Evolutionary conservation across 2,113 vertebrate genomes (phyloP).

Genomic region (Phainopepla nitens): DNA sequence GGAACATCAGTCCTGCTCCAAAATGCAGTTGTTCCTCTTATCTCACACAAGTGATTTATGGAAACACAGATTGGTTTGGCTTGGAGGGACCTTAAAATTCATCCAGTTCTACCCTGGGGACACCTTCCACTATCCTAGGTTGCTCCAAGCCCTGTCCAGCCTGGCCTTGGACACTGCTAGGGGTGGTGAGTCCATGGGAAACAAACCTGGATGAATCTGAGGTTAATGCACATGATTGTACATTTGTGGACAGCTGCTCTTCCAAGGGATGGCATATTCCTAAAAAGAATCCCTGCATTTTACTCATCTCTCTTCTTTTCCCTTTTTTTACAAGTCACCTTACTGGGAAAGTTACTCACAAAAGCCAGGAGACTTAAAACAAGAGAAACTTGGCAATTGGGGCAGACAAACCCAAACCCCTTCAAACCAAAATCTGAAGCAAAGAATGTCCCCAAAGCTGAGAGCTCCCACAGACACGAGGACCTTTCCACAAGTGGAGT

Average conservation of each 20-base stretch:
- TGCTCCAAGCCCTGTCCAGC: background rate
- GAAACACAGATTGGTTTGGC: background rate
- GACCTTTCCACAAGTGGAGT: background rate
- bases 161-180: too few species aligned
- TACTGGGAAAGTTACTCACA: background rate
- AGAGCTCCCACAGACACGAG: background rate
- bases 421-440: background rate
- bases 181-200: rapidly evolving
- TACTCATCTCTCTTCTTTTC: background rate
- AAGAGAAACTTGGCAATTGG: background rate
- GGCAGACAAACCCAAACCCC: background rate
- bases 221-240: rapidly evolving
- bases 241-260: background rate
- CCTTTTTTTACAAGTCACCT: background rate
- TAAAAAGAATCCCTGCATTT: background rate
- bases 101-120: background rate
- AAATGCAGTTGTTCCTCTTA: background rate
- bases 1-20: background rate
- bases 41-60: rapidly evolving
- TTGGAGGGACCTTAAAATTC: background rate
- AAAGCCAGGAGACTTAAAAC: background rate
- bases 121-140: background rate
- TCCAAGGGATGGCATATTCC: background rate
- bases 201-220: rapidly evolving
- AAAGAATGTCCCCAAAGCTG: rapidly evolving